Conservation (phyloP, 1,140 invertebrate species). For the Drosophila malerkotliana region DNA sequence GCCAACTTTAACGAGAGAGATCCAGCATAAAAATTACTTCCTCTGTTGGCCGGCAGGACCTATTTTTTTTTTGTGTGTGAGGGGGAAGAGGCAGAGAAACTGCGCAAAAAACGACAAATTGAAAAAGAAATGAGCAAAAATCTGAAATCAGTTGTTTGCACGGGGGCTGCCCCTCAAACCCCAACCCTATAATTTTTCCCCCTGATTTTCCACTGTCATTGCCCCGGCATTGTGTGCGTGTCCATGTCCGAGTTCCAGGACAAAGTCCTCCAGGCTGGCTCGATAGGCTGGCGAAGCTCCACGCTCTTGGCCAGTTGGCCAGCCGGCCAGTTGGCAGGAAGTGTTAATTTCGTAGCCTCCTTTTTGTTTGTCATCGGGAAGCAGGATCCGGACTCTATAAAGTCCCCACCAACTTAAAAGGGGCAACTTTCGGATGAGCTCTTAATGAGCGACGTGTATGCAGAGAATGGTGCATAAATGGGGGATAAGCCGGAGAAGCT, state of each 20-base stretch:
- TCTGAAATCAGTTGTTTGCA: conserved; percentile 76
- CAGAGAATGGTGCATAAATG: conserved; percentile 41
- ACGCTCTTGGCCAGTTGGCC: conserved; percentile 23
- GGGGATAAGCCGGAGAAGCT: conserved; percentile 23
- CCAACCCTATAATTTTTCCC: not conserved
- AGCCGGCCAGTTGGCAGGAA: conserved; percentile 49
- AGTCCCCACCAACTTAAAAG: conserved; percentile 36
- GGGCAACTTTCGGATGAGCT: conserved; percentile 61
- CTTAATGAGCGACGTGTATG: conserved; percentile 61
- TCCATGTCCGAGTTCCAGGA: conserved; percentile 22
- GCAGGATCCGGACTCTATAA: conserved; percentile 16
- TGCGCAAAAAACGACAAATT: conserved; percentile 77
- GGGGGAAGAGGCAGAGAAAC: conserved; percentile 30
- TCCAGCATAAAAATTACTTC: conserved; percentile 73
- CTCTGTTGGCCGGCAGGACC: conserved; percentile 56
- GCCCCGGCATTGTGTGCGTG: conserved; percentile 53
- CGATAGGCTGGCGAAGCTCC: conserved; percentile 47
- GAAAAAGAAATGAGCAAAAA: conserved; percentile 77
- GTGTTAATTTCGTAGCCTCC: conserved; percentile 76
- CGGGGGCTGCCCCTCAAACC: not conserved
- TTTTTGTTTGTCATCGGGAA: conserved; percentile 68
- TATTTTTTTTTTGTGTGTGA: not conserved
- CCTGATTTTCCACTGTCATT: conserved; percentile 15
- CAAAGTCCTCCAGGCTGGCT: conserved; percentile 64
- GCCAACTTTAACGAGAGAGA: conserved; percentile 68